Evolutionary conservation across 1,140 invertebrate genomes (phyloP), one percentile per base, ranked within the genome.

Genomic region (Caerostris extrusa): DNA sequence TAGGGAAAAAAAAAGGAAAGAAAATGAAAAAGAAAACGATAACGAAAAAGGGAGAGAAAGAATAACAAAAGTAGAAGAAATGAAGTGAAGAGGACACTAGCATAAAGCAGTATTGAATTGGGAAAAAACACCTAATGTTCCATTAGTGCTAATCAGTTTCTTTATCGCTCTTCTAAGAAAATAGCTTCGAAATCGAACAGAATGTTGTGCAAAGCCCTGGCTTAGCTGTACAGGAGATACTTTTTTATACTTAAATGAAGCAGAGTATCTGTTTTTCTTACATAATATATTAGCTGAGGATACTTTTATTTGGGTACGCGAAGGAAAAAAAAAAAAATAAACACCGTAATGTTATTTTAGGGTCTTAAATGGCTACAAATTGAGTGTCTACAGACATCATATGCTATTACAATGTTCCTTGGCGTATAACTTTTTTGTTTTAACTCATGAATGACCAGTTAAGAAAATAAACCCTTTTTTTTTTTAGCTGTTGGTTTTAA

Each of bases 271-370:
- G 34, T 34, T 91, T 91, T 91, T 91, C 90, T 85, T 91, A 91
- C 90, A 91, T 91, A 91, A 91, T 91, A 91, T 91, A 91, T 91
- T 91, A 67, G 90, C 90, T 57, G 77, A n/a, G 57, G 77, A 91
- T 91, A 91, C 90, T 91, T 91, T 85, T 91, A 91, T 91, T 91
- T 77, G 56, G 50, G 71, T 19, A n/a, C 19, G 77, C 12, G 50
- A 60, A 85, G 85, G 34, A 34, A 91, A 34, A 34, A 34, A 90
- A 34, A 34, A 34, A 34, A 1, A 85, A 83, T 60, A 83, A 91
- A 61, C 81, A 83, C 57, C 19, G 77, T 91, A 91, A 91, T 91
- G 90, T 91, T 91, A 60, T 91, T 91, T 91, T 81, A 91, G 90
- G 90, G 57, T n/a, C 77, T 83, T 91, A 91, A 91, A 83, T 67